phyloP scores from a whole-genome alignment of 2,797 vertebrate genomes.

The Clamator glandarius region DNA sequence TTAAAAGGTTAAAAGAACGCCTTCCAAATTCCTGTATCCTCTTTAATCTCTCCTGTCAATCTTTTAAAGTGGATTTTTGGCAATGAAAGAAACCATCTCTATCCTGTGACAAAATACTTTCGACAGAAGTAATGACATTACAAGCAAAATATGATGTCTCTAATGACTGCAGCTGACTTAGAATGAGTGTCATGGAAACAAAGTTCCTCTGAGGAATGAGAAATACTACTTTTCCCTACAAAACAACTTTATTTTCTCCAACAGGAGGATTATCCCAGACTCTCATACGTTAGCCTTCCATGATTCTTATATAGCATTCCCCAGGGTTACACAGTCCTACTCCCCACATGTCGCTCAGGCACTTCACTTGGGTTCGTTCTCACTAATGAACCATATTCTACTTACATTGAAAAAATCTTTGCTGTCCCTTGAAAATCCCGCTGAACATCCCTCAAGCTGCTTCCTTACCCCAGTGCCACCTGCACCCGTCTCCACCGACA shows the following conservation, averaged over 20 bases:
- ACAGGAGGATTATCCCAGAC: neutral
- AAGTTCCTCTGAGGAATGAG: neutral
- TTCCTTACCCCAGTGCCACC: neutral
- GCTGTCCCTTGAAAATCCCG: neutral
- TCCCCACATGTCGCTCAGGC: neutral
- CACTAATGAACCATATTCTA: neutral
- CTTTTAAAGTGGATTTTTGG: conserved; percentile 51
- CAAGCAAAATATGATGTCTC: neutral
- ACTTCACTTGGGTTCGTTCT: neutral
- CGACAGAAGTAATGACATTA: neutral
- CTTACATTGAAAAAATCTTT: neutral
- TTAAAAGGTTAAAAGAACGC: conserved; percentile 18
- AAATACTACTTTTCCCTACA: neutral
- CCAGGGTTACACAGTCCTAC: neutral
- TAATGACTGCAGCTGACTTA: neutral
- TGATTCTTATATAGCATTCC: neutral
- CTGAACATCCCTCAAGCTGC: neutral
- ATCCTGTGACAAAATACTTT: neutral
- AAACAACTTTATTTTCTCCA: no score
- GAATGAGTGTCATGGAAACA: neutral
- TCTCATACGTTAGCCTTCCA: neutral
- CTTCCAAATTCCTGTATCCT: conserved; percentile 28
- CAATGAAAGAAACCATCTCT: neutral
- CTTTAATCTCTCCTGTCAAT: conserved; percentile 32
- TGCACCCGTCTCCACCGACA: neutral